These are phyloP conservation scores for Trachymyrmex cornetzi DNA, from an alignment of 1,140 invertebrate species.

Conservation along the genomic window DNA sequence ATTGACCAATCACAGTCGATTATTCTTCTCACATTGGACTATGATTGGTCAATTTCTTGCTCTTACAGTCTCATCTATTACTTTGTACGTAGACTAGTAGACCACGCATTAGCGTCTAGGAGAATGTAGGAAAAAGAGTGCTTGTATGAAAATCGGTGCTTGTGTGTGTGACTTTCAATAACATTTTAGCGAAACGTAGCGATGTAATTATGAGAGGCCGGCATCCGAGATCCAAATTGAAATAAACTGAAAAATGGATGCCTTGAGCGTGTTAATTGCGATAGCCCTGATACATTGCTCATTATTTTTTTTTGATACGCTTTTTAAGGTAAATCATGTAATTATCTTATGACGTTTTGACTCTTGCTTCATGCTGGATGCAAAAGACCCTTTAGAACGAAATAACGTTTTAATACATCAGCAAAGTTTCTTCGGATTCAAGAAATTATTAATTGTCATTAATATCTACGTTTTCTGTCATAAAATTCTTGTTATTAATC, in stretches of 20 bases:
- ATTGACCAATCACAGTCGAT: too few species aligned
- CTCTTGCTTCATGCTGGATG: neutral
- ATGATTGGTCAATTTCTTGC: too few species aligned
- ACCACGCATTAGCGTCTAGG: too few species aligned
- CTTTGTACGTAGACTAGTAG: too few species aligned
- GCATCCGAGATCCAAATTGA: neutral
- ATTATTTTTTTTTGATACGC: slow-evolving; percentile 90
- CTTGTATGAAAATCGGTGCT: neutral
- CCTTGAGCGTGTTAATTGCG: slow-evolving; percentile 80
- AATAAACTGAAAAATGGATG: slow-evolving; percentile 81
- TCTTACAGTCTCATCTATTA: too few species aligned
- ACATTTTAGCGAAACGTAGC: neutral
- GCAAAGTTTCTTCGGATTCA: neutral
- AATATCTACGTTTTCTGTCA: slow-evolving; percentile 3
- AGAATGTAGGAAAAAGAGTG: too few species aligned
- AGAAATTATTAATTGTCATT: neutral
- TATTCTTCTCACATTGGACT: too few species aligned
- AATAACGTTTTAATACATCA: slow-evolving; percentile 18
- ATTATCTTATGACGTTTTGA: neutral
- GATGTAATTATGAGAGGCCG: slow-evolving; percentile 22
- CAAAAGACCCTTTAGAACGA: neutral
- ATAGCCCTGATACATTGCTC: slow-evolving; percentile 88
- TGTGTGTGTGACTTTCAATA: neutral
- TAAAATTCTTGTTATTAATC: neutral
- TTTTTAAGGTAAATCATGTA: slow-evolving; percentile 89